Evolutionary conservation across 2,888 invertebrate species (phyloP), one percentile per base, ranked within the genome.

Genomic region (Cosmorhoe ocellata): DNA sequence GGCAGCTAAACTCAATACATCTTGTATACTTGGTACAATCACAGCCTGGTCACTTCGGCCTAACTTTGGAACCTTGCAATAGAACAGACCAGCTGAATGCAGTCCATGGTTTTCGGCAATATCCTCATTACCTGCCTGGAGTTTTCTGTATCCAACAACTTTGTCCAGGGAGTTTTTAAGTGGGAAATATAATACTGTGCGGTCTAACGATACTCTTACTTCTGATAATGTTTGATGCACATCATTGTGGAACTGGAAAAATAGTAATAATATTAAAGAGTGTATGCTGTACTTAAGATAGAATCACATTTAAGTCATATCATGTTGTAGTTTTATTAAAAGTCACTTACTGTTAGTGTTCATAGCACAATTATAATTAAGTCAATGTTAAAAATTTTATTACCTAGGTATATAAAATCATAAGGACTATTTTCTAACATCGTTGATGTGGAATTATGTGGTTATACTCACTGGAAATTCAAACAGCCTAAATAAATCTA

Each of bases 131-230:
- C 90, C 90, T 0, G 90, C 89, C 66, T 87, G 81, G 1, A 89
- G 44, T 69, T 90, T 87, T 67, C 93, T 93, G 64, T 94, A 95
- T 0, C 96, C 96, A 1, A 94, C 93, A 24, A 93, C 77, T 66
- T 85, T 84, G 26, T 91, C 91, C 39, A 92, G 75, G 0, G 91
- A 84, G 69, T 93, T 93, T 68, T 91, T 89, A 37, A 96, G 74
- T 2, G 94, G 94, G 69, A 95, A 94, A 70, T 93, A 93, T 62
- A 96, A 79, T 63, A 86, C 72, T 52, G 91, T 89, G 9, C 81
- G 78, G 45, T 87, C 81, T 13, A 76, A 56, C 50, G 93, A 90
- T 38, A 93, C 89, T 70, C 92, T 76, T 34, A 93, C 90, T 59
- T 93, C 91, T 56, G 93, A 75, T 60, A 90, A 78, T 30, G 85